A percentile compares a stretch with the other conserved stretches of the same genome.
phyloP scores from a whole-genome alignment of 2,113 vertebrate genomes.

The Micromys minutus region DNA sequence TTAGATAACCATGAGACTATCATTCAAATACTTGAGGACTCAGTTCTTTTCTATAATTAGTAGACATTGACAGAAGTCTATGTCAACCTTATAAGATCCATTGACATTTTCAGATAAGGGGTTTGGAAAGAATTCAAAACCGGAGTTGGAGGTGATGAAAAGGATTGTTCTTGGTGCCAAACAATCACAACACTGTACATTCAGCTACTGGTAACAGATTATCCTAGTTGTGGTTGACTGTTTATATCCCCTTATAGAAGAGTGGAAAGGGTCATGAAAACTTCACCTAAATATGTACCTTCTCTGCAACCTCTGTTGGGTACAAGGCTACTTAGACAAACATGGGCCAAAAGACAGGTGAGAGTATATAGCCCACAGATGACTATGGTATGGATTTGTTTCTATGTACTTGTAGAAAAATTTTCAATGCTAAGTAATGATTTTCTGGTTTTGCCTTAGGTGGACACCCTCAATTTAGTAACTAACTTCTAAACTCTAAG shows the following conservation, averaged over 20 bases:
- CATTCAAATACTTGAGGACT: background rate
- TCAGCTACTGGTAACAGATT: background rate
- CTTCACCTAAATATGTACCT: background rate
- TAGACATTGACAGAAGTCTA: background rate
- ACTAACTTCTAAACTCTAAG: background rate
- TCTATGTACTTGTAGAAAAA: background rate
- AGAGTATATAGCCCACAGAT: background rate
- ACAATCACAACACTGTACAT: background rate
- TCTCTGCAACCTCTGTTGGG: background rate
- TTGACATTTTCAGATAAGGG: accelerated
- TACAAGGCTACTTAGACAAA: background rate
- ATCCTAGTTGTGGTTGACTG: background rate
- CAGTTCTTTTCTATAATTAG: background rate
- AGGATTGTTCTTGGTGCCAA: background rate
- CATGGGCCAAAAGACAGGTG: accelerated
- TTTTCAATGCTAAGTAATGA: background rate
- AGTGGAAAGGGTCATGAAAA: background rate
- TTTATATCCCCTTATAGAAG: background rate
- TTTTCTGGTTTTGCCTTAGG: background rate
- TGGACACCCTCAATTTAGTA: background rate
- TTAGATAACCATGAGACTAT: background rate
- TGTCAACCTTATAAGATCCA: background rate
- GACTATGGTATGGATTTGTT: background rate
- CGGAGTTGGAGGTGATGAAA: too few relatives aligned
- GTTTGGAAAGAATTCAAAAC: background rate